These are phyloP conservation scores for Thecophora atra DNA, from an alignment of 2,888 invertebrate species.

Conservation along the genomic window DNA sequence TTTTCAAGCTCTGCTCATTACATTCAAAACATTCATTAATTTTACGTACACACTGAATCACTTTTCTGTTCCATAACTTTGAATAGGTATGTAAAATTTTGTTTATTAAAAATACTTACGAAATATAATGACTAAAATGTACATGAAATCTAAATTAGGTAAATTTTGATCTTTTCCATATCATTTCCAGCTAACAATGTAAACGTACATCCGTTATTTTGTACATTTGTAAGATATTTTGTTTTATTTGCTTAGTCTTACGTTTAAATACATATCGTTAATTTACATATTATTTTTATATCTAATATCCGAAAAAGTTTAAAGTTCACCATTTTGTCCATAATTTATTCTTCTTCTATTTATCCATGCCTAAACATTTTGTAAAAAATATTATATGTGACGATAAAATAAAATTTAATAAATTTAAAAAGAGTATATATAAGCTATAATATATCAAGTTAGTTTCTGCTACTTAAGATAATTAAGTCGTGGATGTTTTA, in stretches of 20 bases:
- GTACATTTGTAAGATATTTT: neutral
- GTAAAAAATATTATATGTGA: neutral
- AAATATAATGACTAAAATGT: no score
- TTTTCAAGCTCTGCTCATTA: no score
- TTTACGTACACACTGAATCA: no score
- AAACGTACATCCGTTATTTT: no score
- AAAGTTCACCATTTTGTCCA: neutral
- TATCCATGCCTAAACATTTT: neutral
- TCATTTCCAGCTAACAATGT: no score
- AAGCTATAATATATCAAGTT: neutral
- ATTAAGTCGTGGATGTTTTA: neutral
- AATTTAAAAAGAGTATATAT: neutral
- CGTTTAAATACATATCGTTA: slow-evolving; percentile 18
- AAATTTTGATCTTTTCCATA: no score
- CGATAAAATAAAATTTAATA: neutral
- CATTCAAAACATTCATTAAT: no score
- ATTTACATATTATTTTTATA: slow-evolving; percentile 5
- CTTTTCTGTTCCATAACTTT: no score
- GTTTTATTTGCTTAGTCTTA: slow-evolving; percentile 25
- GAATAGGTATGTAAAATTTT: no score
- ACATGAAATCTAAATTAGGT: no score
- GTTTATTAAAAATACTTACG: no score
- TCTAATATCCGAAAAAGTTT: slow-evolving; percentile 9
- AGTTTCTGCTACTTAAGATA: neutral
- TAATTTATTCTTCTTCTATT: neutral